These are phyloP conservation scores for Zaprionus lachaisei DNA, from an alignment of 1,140 invertebrate genomes.

Conservation along the genomic window DNA sequence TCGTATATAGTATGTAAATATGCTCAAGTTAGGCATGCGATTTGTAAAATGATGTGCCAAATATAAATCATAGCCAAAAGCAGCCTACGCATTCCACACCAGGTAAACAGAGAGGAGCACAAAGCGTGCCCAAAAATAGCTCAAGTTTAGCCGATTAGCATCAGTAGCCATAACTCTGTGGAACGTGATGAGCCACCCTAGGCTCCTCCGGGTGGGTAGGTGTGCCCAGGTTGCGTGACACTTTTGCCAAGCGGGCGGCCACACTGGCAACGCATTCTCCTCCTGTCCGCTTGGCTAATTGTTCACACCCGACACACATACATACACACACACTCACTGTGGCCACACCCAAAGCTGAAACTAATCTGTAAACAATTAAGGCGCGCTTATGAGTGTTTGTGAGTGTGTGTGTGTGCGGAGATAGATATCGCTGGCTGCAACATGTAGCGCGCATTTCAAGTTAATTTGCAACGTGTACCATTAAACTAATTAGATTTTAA, in stretches of 20 bases:
- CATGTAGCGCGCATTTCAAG: conserved; percentile 54
- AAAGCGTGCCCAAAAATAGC: conserved; percentile 78
- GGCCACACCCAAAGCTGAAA: conserved; percentile 70
- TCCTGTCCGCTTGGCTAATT: conserved; percentile 57
- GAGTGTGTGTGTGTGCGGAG: not conserved
- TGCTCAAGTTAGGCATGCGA: conserved; percentile 28
- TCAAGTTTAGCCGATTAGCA: conserved; percentile 61
- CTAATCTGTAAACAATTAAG: conserved; percentile 78
- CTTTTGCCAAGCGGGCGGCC: conserved; percentile 60
- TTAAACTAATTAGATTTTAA: conserved; percentile 66
- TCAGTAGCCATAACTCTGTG: conserved; percentile 23
- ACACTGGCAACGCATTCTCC: conserved; percentile 42
- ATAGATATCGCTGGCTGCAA: conserved; percentile 28
- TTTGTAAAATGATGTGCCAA: conserved; percentile 52
- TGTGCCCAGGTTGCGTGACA: conserved; percentile 68
- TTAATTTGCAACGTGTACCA: conserved; percentile 77
- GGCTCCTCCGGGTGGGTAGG: conserved; percentile 6
- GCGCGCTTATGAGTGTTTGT: conserved; percentile 2
- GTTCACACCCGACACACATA: conserved; percentile 64
- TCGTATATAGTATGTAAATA: conserved; percentile 1
- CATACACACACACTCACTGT: not conserved
- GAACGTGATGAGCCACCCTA: conserved; percentile 57
- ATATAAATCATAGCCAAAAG: conserved; percentile 54
- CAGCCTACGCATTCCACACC: conserved; percentile 58
- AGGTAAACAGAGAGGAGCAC: conserved; percentile 43